A percentile compares a stretch with the other conserved stretches of the same genome.
Conservation (phyloP, 2,888 invertebrate genomes). For the Holacanthella duospinosa region DNA sequence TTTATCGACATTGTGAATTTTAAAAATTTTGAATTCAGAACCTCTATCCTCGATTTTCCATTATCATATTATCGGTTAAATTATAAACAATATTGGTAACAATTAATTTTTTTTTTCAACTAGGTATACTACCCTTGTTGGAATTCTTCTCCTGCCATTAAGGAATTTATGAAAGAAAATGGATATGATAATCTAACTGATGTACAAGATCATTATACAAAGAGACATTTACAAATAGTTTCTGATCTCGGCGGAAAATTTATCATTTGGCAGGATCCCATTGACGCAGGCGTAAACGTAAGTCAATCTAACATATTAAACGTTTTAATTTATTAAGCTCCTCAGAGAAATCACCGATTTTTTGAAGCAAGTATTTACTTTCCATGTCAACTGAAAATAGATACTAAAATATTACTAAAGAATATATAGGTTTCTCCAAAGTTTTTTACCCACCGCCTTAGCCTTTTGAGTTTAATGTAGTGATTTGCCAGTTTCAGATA, state of each 20-base stretch:
- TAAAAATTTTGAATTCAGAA: no score
- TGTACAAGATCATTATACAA: slow-evolving; percentile 54
- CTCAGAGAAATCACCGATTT: no score
- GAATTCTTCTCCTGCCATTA: slow-evolving; percentile 47
- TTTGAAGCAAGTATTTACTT: no score
- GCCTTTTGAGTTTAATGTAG: no score
- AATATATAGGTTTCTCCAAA: neutral
- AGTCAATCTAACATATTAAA: no score
- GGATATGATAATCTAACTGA: slow-evolving; percentile 49
- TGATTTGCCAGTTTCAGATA: no score
- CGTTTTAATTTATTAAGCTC: no score
- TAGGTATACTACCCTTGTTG: slow-evolving; percentile 34
- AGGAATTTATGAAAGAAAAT: slow-evolving; percentile 50
- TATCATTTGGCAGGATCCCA: slow-evolving; percentile 80
- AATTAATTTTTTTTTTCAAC: neutral
- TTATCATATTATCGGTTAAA: no score
- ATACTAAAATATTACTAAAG: no score
- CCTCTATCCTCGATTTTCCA: no score
- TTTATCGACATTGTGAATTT: no score
- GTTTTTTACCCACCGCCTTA: no score
- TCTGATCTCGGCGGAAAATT: slow-evolving; percentile 46
- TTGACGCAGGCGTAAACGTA: slow-evolving; percentile 55
- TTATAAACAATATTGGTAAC: neutral
- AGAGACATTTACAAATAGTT: slow-evolving; percentile 50
- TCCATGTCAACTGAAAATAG: neutral